phyloP scores from a whole-genome alignment of 2,113 vertebrate species.

The Salminus brasiliensis region DNA sequence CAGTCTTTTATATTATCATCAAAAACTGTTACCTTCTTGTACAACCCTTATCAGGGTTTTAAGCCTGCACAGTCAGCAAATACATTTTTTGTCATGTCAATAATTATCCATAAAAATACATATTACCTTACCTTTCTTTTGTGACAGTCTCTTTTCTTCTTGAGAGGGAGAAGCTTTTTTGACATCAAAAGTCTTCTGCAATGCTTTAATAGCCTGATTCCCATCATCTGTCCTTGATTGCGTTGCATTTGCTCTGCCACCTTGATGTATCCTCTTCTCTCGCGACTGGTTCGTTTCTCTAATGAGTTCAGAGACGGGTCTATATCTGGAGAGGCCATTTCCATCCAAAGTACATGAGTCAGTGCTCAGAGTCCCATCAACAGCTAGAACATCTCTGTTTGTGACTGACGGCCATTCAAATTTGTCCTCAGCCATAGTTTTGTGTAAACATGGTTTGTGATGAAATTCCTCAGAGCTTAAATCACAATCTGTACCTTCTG shows the following conservation, averaged over 20 bases:
- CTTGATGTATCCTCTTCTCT: conserved; percentile 49
- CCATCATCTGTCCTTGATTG: conserved; percentile 43
- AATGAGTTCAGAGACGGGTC: conserved; percentile 69
- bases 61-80: neutral
- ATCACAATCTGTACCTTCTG: conserved; percentile 10
- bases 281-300: conserved; percentile 68
- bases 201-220: conserved; percentile 66
- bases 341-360: neutral
- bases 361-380: neutral
- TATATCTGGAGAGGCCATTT: conserved; percentile 59
- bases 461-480: conserved; percentile 11
- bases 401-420: neutral
- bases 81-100: neutral
- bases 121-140: conserved; percentile 72
- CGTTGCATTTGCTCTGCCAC: conserved; percentile 18
- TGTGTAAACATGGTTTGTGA: conserved; percentile 5
- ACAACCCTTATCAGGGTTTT: neutral
- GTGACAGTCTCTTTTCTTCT: conserved; percentile 57
- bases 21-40: no score
- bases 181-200: conserved; percentile 75
- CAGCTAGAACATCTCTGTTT: conserved; percentile 6
- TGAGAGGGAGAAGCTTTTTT: conserved; percentile 62
- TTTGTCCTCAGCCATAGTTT: conserved; percentile 24
- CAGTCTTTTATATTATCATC: no score
- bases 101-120: neutral